Base-by-base conservation (phyloP, 2,797 vertebrate species). In the Epinephelus awoara region DNA sequence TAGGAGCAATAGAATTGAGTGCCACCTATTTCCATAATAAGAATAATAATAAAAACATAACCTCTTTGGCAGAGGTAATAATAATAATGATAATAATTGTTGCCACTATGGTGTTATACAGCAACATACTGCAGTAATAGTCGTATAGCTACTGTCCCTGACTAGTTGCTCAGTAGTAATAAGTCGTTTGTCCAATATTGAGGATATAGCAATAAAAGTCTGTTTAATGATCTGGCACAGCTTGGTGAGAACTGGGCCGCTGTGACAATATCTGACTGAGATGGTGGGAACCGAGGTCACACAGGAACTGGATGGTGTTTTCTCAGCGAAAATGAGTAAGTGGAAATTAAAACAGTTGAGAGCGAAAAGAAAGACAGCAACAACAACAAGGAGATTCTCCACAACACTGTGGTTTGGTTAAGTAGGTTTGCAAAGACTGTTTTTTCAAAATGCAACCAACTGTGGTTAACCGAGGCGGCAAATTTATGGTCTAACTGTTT, bases 261-360 rank as follows among this genome's bases (percentile, higher is more conserved):
- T 72, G 71, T 80, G 83, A 85, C 80, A 64, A 29, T 64, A 46
- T 84, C 81, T 73, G 50, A 70, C 79, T 63, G 74, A 80, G 85
- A 77, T 50, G 73, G 58, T 89, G 89, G 85, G 86, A 93, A 83
- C 90, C 10, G 56, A 91, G 78, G 82, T 89, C 80, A 81, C 55
- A 2, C 47, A 67, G 55, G 49, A 74, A 77, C 70, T 44, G 38
- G 49, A 65, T 72, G 79, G 19, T 54, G 58, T 67, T 76, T 92
- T 94, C 86, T 92, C 85, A 87, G 79, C 72, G 75, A 68, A 83
- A 73, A 72, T 78, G 66, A 82, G 76, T 46, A 38, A 57, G 51
- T 55, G 46, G 75, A 79, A 86, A 88, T 84, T 68, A 66, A 88
- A 87, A 83, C 79, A 66, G 75, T 2, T 38, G 57, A 73, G 49